Conservation (phyloP, 2,797 vertebrate species). For the Hemitrygon akajei region DNA sequence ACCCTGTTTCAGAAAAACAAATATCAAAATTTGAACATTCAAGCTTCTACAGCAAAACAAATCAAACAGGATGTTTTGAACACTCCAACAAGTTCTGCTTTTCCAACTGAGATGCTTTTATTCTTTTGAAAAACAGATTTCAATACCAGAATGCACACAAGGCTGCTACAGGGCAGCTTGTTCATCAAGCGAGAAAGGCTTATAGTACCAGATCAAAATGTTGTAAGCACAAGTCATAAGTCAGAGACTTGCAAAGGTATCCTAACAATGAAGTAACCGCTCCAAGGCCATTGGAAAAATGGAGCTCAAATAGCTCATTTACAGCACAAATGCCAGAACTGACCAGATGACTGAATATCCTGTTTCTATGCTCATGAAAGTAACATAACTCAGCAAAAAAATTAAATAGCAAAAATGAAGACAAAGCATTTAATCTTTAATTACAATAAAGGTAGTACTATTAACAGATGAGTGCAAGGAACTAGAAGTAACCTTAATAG, state of each 20-base stretch:
- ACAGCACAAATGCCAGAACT: not conserved
- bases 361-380: not conserved
- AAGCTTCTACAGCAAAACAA: not conserved
- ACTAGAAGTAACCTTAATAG: not conserved
- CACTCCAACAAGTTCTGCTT: not conserved
- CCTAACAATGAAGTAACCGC: too few relatives aligned
- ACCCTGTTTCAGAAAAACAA: constrained; percentile 58
- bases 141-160: not conserved
- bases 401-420: not conserved
- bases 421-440: not conserved
- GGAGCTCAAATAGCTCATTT: not conserved
- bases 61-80: not conserved
- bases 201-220: too few relatives aligned
- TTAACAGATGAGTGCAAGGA: not conserved
- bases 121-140: not conserved
- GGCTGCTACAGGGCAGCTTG: not conserved
- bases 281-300: not conserved
- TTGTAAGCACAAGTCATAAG: too few relatives aligned
- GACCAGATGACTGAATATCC: not conserved
- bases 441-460: not conserved
- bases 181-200: not conserved
- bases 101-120: not conserved
- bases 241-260: too few relatives aligned
- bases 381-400: not conserved
- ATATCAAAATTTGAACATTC: not conserved